Percentiles rank a stretch among this genome's conserved stretches.
Conservation (phyloP, 1,140 invertebrate genomes). For the Drosophila simulans region DNA sequence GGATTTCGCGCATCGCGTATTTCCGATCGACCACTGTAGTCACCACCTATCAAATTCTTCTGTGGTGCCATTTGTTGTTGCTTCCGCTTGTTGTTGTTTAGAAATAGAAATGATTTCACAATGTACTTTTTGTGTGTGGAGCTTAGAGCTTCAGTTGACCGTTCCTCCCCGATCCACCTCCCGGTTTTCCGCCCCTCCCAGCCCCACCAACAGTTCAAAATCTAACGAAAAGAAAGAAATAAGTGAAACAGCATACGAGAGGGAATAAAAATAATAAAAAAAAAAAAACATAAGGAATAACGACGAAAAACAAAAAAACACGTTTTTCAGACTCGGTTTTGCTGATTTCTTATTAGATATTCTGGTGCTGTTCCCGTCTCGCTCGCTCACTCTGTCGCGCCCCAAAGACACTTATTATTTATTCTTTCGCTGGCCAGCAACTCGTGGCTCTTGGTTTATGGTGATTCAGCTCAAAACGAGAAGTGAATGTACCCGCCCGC, state of each 20-base stretch:
- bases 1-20: slow-evolving; percentile 12
- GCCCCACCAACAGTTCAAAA: not conserved
- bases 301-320: slow-evolving; percentile 49
- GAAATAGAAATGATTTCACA: slow-evolving; percentile 82
- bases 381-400: slow-evolving; percentile 20
- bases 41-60: slow-evolving; percentile 41
- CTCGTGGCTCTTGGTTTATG: slow-evolving; percentile 47
- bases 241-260: slow-evolving; percentile 18
- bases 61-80: slow-evolving; percentile 30
- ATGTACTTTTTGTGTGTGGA: slow-evolving; percentile 61
- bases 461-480: slow-evolving; percentile 66
- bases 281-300: slow-evolving; percentile 20
- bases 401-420: slow-evolving; percentile 55
- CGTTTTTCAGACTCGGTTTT: slow-evolving; percentile 55
- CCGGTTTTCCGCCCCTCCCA: slow-evolving; percentile 1
- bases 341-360: slow-evolving; percentile 74
- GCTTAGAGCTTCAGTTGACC: slow-evolving; percentile 37
- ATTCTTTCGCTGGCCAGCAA: slow-evolving; percentile 58
- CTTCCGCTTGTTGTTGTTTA: slow-evolving; percentile 70
- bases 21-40: slow-evolving; percentile 36
- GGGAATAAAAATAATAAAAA: slow-evolving; percentile 15
- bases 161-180: slow-evolving; percentile 1
- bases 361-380: slow-evolving; percentile 42
- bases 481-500: slow-evolving; percentile 62
- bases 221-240: slow-evolving; percentile 30